These are phyloP conservation scores for Anolis apletophallus DNA, from an alignment of 2,797 vertebrate genomes.

Conservation along the genomic window DNA sequence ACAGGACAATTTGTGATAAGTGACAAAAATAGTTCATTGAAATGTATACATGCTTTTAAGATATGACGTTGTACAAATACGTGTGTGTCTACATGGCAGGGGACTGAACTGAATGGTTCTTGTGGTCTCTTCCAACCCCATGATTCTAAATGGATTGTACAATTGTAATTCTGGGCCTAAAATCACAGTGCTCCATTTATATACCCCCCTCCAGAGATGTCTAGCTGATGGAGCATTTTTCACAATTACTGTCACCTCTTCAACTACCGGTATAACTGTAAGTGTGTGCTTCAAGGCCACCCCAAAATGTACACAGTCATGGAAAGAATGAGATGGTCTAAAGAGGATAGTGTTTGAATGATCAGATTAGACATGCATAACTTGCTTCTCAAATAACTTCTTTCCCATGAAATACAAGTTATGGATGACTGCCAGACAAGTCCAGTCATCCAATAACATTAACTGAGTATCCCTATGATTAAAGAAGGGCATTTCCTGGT, in stretches of 20 bases:
- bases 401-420: background rate
- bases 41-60: background rate
- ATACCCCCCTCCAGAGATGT: background rate
- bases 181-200: background rate
- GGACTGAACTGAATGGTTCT: too few relatives aligned
- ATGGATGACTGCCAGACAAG: background rate
- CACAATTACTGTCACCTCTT: background rate
- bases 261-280: background rate
- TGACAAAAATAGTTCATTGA: background rate
- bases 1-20: background rate
- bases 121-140: background rate
- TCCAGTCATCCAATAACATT: background rate
- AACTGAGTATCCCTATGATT: conserved; percentile 12
- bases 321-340: background rate
- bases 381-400: conserved; percentile 1
- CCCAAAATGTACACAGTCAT: background rate
- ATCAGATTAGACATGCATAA: background rate
- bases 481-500: conserved; percentile 12
- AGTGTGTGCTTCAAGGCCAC: background rate
- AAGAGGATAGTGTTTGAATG: background rate
- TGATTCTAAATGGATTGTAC: too few relatives aligned
- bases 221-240: background rate
- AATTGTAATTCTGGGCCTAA: too few relatives aligned
- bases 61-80: background rate
- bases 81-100: too few relatives aligned